A percentile compares a stretch with the other conserved stretches of the same genome.
Evolutionary conservation across 2,113 vertebrate genomes (phyloP).

Genomic region (Chaetodon trifascialis): DNA sequence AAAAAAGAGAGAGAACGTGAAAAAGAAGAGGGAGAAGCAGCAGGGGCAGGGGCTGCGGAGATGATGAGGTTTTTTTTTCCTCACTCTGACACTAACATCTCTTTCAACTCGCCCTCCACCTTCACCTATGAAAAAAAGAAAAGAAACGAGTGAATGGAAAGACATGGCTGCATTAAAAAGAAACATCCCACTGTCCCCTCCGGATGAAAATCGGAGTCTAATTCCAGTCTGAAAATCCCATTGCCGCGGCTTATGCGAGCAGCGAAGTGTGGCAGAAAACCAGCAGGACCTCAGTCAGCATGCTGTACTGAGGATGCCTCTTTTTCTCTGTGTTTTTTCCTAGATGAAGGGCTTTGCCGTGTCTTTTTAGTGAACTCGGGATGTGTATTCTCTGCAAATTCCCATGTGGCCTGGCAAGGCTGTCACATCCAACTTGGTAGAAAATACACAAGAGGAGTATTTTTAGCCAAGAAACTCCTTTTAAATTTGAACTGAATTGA

Average conservation of each 20-base stretch:
- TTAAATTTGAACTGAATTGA: slow-evolving; percentile 4
- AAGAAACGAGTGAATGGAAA: neutral
- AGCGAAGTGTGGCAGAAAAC: slow-evolving; percentile 40
- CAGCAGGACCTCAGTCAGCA: slow-evolving; percentile 36
- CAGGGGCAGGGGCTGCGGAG: slow-evolving; percentile 2
- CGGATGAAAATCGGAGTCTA: slow-evolving; percentile 30
- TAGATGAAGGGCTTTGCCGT: slow-evolving; percentile 23
- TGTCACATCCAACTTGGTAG: slow-evolving; percentile 15
- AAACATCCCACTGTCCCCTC: slow-evolving; percentile 15
- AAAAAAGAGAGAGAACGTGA: slow-evolving; percentile 13
- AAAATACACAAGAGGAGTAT: slow-evolving; percentile 25
- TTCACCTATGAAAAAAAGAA: slow-evolving; percentile 21
- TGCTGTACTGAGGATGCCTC: slow-evolving; percentile 32
- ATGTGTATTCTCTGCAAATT: slow-evolving; percentile 35
- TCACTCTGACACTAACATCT: slow-evolving; percentile 46
- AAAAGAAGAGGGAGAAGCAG: slow-evolving; percentile 25
- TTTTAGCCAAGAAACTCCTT: slow-evolving; percentile 13
- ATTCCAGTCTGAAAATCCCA: slow-evolving; percentile 45
- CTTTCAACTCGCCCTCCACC: slow-evolving; percentile 59
- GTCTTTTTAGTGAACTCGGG: slow-evolving; percentile 28
- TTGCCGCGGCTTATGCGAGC: slow-evolving; percentile 20
- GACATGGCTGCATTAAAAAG: slow-evolving; percentile 14
- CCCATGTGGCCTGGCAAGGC: neutral
- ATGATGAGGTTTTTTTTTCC: slow-evolving; percentile 22
- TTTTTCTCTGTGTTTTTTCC: slow-evolving; percentile 22